Conservation (phyloP, 1,140 invertebrate species). For the Drosophila navojoa region DNA sequence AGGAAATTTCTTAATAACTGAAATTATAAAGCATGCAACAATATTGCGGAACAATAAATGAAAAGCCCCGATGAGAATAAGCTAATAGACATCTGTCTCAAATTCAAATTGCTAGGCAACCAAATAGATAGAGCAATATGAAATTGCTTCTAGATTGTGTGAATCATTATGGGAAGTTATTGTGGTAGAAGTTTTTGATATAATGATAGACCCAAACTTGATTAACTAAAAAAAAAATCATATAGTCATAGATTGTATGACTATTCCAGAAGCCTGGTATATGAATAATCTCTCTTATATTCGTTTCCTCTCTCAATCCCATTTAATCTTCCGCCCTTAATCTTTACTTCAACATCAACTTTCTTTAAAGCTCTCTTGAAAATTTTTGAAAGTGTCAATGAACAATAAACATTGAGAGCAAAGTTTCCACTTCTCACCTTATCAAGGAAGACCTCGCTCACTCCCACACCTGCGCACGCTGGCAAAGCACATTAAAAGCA, state of each 20-base stretch:
- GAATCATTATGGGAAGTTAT: too few species aligned
- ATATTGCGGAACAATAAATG: conserved; percentile 5
- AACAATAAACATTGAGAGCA: too few species aligned
- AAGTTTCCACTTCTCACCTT: conserved; percentile 14
- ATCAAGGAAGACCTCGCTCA: not conserved
- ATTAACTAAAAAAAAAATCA: too few species aligned
- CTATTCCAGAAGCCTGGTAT: too few species aligned
- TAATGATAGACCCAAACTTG: too few species aligned
- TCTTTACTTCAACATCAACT: not conserved
- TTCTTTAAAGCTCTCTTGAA: not conserved
- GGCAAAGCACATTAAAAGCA: conserved; percentile 19
- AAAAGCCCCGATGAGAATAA: not conserved
- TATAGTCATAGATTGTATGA: too few species aligned
- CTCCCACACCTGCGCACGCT: not conserved
- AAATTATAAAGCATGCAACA: conserved; percentile 25
- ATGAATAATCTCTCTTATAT: too few species aligned
- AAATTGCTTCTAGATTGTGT: too few species aligned
- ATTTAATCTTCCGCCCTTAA: too few species aligned
- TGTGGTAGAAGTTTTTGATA: too few species aligned
- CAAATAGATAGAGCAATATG: not conserved
- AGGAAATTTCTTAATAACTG: conserved; percentile 25
- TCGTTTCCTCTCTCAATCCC: not conserved
- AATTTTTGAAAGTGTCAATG: not conserved
- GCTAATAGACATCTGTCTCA: conserved; percentile 26
- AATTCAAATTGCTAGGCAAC: conserved; percentile 30